These are phyloP conservation scores for Lithophane socia DNA, from an alignment of 2,888 invertebrate genomes.

Conservation along the genomic window DNA sequence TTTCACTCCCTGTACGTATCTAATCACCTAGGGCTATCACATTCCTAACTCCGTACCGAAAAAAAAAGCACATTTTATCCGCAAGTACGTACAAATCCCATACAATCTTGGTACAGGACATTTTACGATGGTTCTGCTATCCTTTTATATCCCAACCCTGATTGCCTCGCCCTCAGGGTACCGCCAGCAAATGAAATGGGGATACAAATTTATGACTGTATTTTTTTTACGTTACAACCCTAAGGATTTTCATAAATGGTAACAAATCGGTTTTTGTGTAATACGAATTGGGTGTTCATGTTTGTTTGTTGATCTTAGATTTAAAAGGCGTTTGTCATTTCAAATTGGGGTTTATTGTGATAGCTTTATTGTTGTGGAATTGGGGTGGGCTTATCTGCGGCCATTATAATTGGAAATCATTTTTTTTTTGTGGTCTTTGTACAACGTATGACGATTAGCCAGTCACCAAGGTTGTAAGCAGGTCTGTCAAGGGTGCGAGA, in stretches of 20 bases:
- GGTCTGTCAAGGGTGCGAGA: neutral
- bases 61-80: conserved; percentile 69
- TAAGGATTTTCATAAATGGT: conserved; percentile 72
- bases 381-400: conserved; percentile 4
- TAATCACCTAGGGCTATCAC: conserved; percentile 43
- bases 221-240: conserved; percentile 71
- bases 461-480: neutral
- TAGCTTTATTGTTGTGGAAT: conserved; percentile 22
- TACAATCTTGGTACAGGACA: conserved; percentile 85
- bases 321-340: conserved; percentile 44
- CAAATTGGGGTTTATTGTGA: conserved; percentile 16
- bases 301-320: conserved; percentile 53
- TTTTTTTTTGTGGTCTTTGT: neutral
- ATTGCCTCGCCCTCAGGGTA: conserved; percentile 82
- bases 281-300: conserved; percentile 56
- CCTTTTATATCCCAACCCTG: conserved; percentile 87
- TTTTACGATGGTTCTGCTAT: conserved; percentile 84
- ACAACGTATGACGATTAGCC: neutral
- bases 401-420: conserved; percentile 7
- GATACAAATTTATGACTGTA: conserved; percentile 77
- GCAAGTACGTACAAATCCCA: conserved; percentile 81
- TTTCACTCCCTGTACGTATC: neutral
- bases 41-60: conserved; percentile 48
- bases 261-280: conserved; percentile 70
- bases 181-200: conserved; percentile 75